These are phyloP conservation scores for Poeciliopsis occidentalis DNA, from an alignment of 2,113 vertebrate genomes.

Conservation along the genomic window DNA sequence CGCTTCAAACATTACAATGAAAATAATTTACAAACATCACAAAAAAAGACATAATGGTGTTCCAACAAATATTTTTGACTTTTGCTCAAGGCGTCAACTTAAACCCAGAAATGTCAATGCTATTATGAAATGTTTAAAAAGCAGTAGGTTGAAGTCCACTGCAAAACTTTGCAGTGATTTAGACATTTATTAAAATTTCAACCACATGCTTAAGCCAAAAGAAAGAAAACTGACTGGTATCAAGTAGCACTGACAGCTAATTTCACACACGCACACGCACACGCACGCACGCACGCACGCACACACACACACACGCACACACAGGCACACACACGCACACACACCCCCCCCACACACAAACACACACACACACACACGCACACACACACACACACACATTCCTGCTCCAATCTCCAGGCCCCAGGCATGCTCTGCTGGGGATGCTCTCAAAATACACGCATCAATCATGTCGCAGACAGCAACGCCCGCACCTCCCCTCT, in stretches of 20 bases:
- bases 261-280: conserved; percentile 45
- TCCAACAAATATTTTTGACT: neutral
- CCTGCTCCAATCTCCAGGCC: conserved; percentile 62
- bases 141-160: neutral
- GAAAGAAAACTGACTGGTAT: neutral
- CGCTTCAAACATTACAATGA: too few relatives aligned
- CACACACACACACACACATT: conserved; percentile 34
- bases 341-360: too few relatives aligned
- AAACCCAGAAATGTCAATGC: too few relatives aligned
- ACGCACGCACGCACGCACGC: conserved; percentile 34
- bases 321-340: conserved; percentile 46
- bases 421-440: conserved; percentile 66
- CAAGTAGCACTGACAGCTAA: conserved; percentile 29
- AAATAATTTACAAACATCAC: too few relatives aligned
- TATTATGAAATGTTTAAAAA: neutral
- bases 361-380: conserved; percentile 44
- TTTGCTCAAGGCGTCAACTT: too few relatives aligned
- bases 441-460: conserved; percentile 73
- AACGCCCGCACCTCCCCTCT: conserved; percentile 18
- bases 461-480: conserved; percentile 70
- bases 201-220: neutral
- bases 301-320: conserved; percentile 32
- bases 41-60: too few relatives aligned
- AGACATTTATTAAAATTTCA: neutral
- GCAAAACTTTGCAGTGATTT: neutral